These are phyloP conservation scores for Graptemys geographica DNA, from an alignment of 2,797 vertebrate species.

Conservation along the genomic window DNA sequence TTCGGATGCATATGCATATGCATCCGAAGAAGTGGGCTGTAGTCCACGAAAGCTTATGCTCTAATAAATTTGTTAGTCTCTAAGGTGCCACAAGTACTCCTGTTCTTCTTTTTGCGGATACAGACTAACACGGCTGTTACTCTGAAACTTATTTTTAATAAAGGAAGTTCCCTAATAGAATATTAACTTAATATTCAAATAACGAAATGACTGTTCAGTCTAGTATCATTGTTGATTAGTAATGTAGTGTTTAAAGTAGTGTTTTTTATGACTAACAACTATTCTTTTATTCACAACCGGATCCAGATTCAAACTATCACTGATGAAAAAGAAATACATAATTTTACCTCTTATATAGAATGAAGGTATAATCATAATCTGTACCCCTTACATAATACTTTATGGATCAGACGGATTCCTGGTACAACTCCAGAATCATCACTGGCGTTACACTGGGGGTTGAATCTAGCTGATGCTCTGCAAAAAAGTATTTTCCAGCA, in stretches of 20 bases:
- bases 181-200: slow-evolving; percentile 10
- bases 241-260: background rate
- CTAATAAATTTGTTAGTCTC: too few relatives aligned
- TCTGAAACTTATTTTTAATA: background rate
- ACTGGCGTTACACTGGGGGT: background rate
- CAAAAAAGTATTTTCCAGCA: background rate
- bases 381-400: background rate
- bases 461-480: background rate
- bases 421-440: background rate
- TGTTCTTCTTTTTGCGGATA: too few relatives aligned
- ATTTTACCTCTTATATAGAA: background rate
- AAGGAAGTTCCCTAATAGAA: background rate
- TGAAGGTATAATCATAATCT: background rate
- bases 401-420: background rate
- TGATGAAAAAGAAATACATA: background rate
- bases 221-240: background rate
- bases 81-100: too few relatives aligned
- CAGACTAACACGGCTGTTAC: too few relatives aligned
- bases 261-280: background rate
- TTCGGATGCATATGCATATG: too few relatives aligned
- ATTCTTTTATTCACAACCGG: background rate
- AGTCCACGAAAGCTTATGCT: too few relatives aligned
- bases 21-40: too few relatives aligned
- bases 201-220: background rate
- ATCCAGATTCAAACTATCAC: background rate